Percentiles rank a stretch among this genome's conserved stretches.
Evolutionary conservation across 1,140 invertebrate species (phyloP).

Genomic region (Drosophila tristis): DNA sequence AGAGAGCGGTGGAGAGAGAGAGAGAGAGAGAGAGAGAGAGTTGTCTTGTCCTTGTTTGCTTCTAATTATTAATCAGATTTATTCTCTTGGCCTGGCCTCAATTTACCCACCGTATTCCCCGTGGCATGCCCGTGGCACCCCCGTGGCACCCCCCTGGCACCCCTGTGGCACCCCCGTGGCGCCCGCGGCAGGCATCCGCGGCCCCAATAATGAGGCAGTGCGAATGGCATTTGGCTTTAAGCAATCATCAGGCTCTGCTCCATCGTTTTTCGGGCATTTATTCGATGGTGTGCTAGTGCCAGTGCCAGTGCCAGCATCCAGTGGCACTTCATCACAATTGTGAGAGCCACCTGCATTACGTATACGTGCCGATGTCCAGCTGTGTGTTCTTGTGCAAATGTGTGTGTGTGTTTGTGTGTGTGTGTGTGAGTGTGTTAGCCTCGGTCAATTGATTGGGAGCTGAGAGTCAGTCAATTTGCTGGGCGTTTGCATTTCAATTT

Average conservation of each 20-base stretch:
- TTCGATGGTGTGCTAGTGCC: conserved; percentile 4
- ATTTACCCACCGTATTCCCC: background rate
- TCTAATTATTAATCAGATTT: conserved; percentile 81
- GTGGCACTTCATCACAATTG: conserved; percentile 25
- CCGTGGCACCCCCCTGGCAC: background rate
- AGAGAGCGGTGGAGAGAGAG: background rate
- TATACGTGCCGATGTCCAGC: background rate
- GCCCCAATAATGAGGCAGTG: conserved; percentile 30
- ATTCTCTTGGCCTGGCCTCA: conserved; percentile 14
- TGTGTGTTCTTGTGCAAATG: background rate
- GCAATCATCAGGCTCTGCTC: conserved; percentile 52
- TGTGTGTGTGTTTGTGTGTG: conserved; percentile 2
- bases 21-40: background rate
- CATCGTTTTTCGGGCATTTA: conserved; percentile 46
- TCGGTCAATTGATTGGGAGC: conserved; percentile 49
- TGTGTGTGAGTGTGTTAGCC: conserved; percentile 9
- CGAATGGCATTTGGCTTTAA: conserved; percentile 55
- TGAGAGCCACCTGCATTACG: conserved; percentile 30
- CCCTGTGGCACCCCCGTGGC: background rate
- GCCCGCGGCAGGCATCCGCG: conserved; percentile 8
- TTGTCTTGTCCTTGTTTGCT: conserved; percentile 54
- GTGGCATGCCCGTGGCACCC: too few species aligned
- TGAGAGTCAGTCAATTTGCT: conserved; percentile 56
- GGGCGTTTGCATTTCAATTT: conserved; percentile 68
- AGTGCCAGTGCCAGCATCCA: too few species aligned